Base-by-base conservation (phyloP, 2,797 vertebrate genomes). In the Chaenodraco wilsoni region DNA sequence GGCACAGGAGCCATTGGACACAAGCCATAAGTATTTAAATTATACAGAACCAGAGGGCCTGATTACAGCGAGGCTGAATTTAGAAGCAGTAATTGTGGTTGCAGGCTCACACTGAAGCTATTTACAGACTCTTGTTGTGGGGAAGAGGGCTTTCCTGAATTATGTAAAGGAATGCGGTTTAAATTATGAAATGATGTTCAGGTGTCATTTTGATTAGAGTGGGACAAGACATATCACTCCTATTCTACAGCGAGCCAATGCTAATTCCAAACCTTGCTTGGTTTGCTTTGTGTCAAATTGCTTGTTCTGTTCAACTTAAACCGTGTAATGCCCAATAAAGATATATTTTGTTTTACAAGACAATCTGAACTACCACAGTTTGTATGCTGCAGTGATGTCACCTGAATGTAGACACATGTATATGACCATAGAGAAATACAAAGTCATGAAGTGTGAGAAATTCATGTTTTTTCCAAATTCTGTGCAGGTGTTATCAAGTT, bases 1-100 rank as follows among this genome's bases (percentile, higher is more conserved):
- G 90, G 91, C 90, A 92, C 84, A 83, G 85, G 84, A 90, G 88
- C 74, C 82, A 79, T 92, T 92, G 91, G 92, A 92, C 89, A 84
- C 77, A 77, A 90, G 91, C 91, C 92, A 92, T 88, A 68, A 81
- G 87, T 88, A 88, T 89, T 92, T 89, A 91, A 88, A 90, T 91
- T 81, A 91, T 81, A 91, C 83, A 88, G 82, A 90, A 92, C 88
- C 87, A 91, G 81, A 89, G 89, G 88, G 88, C 82, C 85, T 83
- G 87, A 91, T 92, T 91, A 91, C 83, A 87, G 83, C 87, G 74
- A 75, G 72, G 87, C 85, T 82, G 84, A 79, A 90, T 89, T 88
- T 90, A 91, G 85, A 85, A 82, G 76, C 88, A 74, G 78, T 83
- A 87, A 90, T 90, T 90, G 85, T 88, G 81, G 79, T 86, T 50